Evolutionary conservation across 2,113 vertebrate species (phyloP).

Genomic region (Otus sunia): DNA sequence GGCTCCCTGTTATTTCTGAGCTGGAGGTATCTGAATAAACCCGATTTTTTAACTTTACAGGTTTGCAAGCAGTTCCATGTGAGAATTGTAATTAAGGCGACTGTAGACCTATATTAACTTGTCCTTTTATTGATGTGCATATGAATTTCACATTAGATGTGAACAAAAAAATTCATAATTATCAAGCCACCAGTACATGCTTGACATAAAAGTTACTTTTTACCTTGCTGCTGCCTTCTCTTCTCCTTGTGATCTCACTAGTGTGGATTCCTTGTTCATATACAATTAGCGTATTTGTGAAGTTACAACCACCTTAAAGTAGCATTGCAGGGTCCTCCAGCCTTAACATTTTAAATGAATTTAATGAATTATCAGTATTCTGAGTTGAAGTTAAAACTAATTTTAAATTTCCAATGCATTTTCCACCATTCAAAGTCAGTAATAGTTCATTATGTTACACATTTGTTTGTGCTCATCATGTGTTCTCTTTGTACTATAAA

Average conservation of each 20-base stretch:
- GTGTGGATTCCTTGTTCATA: background rate
- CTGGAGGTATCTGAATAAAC: background rate
- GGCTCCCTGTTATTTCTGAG: background rate
- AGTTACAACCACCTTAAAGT: background rate
- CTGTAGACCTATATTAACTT: background rate
- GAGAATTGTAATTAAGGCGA: background rate
- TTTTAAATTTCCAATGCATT: background rate
- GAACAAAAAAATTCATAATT: background rate
- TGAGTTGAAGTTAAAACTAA: background rate
- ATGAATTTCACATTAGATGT: background rate
- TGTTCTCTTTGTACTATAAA: background rate
- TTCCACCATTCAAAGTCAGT: background rate
- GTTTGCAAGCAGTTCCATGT: background rate
- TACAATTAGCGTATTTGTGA: background rate
- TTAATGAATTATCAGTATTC: background rate
- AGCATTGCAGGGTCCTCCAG: background rate
- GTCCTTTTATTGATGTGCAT: background rate
- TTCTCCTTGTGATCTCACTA: background rate
- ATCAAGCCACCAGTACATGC: background rate
- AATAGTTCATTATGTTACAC: background rate
- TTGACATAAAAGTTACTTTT: background rate
- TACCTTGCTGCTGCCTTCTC: background rate
- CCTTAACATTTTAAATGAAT: background rate
- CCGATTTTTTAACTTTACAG: background rate
- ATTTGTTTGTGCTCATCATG: background rate